Percentiles rank a stretch among this genome's conserved stretches.
Evolutionary conservation across 1,140 invertebrate species (phyloP).

Genomic region (Aphaenogaster ashmeadi): DNA sequence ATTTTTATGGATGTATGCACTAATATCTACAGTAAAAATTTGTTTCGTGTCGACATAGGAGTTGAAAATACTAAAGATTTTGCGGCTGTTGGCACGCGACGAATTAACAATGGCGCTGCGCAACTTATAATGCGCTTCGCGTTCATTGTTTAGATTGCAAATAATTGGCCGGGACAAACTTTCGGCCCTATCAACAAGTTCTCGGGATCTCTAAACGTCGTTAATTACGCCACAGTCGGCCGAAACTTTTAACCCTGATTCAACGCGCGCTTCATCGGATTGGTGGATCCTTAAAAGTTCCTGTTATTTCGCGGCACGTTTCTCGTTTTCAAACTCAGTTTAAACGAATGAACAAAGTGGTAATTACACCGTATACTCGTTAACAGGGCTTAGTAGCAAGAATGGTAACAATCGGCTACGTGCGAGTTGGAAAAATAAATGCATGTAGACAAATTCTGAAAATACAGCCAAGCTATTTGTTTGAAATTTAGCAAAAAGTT

Average conservation of each 20-base stretch:
- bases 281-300: conserved; percentile 55
- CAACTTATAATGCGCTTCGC: conserved; percentile 66
- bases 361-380: conserved; percentile 66
- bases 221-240: conserved; percentile 67
- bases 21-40: neutral
- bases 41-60: neutral
- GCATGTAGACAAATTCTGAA: neutral
- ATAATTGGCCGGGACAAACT: conserved; percentile 66
- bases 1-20: neutral
- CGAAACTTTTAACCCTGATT: conserved; percentile 70
- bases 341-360: conserved; percentile 44
- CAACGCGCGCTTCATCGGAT: conserved; percentile 47
- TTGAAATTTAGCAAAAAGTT: neutral
- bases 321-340: conserved; percentile 56
- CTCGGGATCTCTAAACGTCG: conserved; percentile 68
- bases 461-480: neutral
- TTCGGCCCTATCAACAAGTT: conserved; percentile 62
- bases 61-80: conserved; percentile 27
- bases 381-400: conserved; percentile 52
- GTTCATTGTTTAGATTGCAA: conserved; percentile 73
- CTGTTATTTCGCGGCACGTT: conserved; percentile 51
- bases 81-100: conserved; percentile 23
- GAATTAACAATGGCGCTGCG: conserved; percentile 3
- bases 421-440: neutral
- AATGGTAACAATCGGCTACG: conserved; percentile 58